phyloP scores from a whole-genome alignment of 2,113 vertebrate genomes.

The Platysteira castanea region DNA sequence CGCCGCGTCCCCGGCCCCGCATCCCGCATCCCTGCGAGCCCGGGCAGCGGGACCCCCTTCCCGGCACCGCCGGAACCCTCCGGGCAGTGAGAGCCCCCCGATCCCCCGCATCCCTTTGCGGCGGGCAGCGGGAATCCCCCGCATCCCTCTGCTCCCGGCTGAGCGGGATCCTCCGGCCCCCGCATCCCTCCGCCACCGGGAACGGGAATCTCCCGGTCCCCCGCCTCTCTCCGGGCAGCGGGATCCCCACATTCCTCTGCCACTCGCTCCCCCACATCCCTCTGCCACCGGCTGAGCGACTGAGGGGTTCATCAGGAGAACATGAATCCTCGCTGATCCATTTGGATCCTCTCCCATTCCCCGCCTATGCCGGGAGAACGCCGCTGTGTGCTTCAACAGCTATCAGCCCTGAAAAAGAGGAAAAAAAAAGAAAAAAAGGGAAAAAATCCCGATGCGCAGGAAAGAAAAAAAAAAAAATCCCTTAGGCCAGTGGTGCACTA shows the following conservation, averaged over 20 bases:
- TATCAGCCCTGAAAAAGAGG: not conserved
- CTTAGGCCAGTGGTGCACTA: constrained; percentile 1
- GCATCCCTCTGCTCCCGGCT: too few species aligned
- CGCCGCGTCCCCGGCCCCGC: not conserved
- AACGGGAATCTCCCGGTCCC: not conserved
- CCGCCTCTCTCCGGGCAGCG: not conserved
- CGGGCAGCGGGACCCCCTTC: too few species aligned
- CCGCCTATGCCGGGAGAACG: not conserved
- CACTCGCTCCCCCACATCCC: not conserved
- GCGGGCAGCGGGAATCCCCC: not conserved
- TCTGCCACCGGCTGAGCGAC: accelerated
- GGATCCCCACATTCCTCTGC: not conserved
- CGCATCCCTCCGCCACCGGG: not conserved
- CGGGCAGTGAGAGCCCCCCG: accelerated
- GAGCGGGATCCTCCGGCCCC: not conserved
- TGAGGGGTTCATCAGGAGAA: not conserved
- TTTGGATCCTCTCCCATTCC: not conserved
- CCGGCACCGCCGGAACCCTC: not conserved
- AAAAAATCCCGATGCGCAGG: not conserved
- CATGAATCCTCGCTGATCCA: not conserved
- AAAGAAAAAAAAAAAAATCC: not conserved
- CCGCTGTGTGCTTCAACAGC: not conserved
- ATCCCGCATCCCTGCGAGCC: not conserved
- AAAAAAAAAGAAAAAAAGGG: not conserved
- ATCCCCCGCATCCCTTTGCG: not conserved